Evolutionary conservation across 2,888 invertebrate species (phyloP).

Genomic region (Isotomurus palustris): DNA sequence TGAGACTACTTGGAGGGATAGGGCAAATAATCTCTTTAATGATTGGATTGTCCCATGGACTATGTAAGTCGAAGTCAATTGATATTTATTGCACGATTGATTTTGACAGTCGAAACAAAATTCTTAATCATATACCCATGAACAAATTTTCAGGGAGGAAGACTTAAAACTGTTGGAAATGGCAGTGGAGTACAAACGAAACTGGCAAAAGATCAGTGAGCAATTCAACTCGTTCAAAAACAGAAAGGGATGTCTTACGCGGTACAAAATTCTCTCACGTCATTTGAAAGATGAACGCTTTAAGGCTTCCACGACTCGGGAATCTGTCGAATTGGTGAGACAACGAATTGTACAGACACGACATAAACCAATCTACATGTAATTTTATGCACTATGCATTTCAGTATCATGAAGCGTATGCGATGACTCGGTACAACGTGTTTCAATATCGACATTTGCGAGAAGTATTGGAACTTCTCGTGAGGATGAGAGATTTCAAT

Average conservation of each 20-base stretch:
- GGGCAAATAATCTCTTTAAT: slow-evolving; percentile 41
- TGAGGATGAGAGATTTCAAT: background rate
- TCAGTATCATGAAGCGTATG: slow-evolving; percentile 43
- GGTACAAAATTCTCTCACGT: slow-evolving; percentile 34
- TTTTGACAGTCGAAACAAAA: background rate
- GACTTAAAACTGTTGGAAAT: slow-evolving; percentile 32
- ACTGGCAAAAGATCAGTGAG: slow-evolving; percentile 41
- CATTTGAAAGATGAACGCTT: slow-evolving; percentile 26
- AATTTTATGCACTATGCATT: too few relatives aligned
- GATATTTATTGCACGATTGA: background rate
- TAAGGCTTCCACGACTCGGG: too few relatives aligned
- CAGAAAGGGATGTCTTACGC: slow-evolving; percentile 42
- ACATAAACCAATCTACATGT: background rate
- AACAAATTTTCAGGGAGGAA: slow-evolving; percentile 34
- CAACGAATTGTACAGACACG: background rate
- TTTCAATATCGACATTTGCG: slow-evolving; percentile 41
- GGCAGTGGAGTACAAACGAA: slow-evolving; percentile 30
- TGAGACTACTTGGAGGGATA: slow-evolving; percentile 43
- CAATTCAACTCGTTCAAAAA: slow-evolving; percentile 42
- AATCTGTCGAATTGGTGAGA: slow-evolving; percentile 37
- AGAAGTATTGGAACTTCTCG: slow-evolving; percentile 32
- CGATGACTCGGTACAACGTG: slow-evolving; percentile 43
- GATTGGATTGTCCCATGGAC: slow-evolving; percentile 45
- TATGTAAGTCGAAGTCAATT: slow-evolving; percentile 25
- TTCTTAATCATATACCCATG: too few relatives aligned